A percentile compares a stretch with the other conserved stretches of the same genome.
phyloP scores from a whole-genome alignment of 2,797 vertebrate genomes.

The Tokudaia tokunoshimensis region DNA sequence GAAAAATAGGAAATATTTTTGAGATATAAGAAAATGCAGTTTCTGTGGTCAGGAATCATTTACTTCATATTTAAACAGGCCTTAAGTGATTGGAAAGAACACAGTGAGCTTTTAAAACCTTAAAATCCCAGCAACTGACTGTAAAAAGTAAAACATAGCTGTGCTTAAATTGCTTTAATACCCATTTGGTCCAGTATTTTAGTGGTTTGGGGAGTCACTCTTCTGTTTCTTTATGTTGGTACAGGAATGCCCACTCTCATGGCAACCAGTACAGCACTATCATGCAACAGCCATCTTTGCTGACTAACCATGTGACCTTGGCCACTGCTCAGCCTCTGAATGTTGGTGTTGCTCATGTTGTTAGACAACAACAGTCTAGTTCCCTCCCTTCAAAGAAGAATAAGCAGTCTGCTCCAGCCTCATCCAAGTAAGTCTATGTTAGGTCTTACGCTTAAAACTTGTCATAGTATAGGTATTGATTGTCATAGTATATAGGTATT shows the following conservation, averaged over 20 bases:
- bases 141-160: conserved; percentile 24
- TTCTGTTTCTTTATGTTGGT: conserved; percentile 31
- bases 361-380: conserved; percentile 93
- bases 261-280: conserved; percentile 93
- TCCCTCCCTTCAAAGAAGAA: conserved; percentile 92
- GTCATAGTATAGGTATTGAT: not conserved
- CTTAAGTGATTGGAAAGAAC: not conserved
- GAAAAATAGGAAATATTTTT: not conserved
- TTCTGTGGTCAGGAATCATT: conserved; percentile 35
- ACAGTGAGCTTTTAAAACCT: not conserved
- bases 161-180: not conserved
- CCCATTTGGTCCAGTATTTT: not conserved
- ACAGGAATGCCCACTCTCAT: conserved; percentile 92
- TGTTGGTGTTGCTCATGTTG: conserved; percentile 90
- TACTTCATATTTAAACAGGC: conserved; percentile 37
- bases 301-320: conserved; percentile 90
- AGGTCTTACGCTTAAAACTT: not conserved
- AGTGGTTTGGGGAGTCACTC: not conserved
- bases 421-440: conserved; percentile 91
- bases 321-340: conserved; percentile 91
- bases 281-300: conserved; percentile 93
- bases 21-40: not conserved
- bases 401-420: conserved; percentile 90
- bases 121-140: not conserved
- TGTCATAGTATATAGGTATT: not conserved